Evolutionary conservation across 2,888 invertebrate genomes (phyloP).

Genomic region (Ophion costatus): DNA sequence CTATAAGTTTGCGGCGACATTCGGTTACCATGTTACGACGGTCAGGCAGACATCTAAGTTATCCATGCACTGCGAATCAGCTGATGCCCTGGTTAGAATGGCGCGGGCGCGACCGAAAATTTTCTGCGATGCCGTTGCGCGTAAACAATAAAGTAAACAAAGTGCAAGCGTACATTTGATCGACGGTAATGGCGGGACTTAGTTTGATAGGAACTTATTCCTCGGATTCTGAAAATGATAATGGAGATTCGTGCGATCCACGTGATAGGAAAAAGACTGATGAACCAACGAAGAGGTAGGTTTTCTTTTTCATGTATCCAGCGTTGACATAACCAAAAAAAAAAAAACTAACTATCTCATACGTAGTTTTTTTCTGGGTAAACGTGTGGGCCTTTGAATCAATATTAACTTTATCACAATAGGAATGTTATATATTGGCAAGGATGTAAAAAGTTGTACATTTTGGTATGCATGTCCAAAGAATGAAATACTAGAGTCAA

Average conservation of each 20-base stretch:
- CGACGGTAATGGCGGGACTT: conserved; percentile 74
- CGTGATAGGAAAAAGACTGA: conserved; percentile 36
- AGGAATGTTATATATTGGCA: not conserved
- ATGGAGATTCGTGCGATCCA: conserved; percentile 52
- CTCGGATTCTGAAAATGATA: conserved; percentile 77
- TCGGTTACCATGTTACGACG: not conserved
- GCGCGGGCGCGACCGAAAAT: not conserved
- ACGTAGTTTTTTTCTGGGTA: not conserved
- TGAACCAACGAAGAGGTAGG: conserved; percentile 56
- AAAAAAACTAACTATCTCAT: not conserved
- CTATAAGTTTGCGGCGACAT: too few species aligned
- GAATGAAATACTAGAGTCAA: not conserved
- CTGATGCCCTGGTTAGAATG: not conserved
- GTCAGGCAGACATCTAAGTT: not conserved
- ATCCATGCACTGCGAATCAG: not conserved
- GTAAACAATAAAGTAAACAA: not conserved
- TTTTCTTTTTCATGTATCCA: conserved; percentile 2
- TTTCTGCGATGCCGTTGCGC: not conserved
- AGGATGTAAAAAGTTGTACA: not conserved
- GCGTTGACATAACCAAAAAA: conserved; percentile 18
- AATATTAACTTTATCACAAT: not conserved
- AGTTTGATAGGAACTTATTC: conserved; percentile 76
- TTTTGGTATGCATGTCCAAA: not conserved
- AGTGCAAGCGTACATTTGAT: not conserved
- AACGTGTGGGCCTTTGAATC: not conserved